Conservation (phyloP, 2,797 vertebrate genomes). For the Channallabes apus region DNA sequence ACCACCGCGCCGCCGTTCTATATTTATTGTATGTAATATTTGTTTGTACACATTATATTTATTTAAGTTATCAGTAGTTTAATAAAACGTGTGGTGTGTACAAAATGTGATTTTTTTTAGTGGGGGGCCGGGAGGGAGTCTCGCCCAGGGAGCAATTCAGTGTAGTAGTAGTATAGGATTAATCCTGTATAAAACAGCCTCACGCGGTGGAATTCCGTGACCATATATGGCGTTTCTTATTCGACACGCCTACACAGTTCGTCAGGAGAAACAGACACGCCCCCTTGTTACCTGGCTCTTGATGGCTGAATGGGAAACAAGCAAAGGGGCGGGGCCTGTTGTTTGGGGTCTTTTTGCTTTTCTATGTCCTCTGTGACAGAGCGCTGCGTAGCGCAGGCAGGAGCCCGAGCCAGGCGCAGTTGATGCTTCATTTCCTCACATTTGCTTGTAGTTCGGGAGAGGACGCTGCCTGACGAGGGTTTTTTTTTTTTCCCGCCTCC, state of each 20-base stretch:
- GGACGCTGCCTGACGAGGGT: neutral
- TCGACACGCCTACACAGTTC: slow-evolving; percentile 11
- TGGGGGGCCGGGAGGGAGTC: too few relatives aligned
- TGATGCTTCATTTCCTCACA: neutral
- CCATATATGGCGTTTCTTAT: slow-evolving; percentile 3
- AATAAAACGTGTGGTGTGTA: too few relatives aligned
- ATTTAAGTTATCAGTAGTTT: too few relatives aligned
- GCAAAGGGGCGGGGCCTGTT: slow-evolving; percentile 15
- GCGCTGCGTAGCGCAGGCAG: neutral
- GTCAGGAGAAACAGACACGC: neutral
- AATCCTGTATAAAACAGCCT: neutral
- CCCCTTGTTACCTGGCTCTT: slow-evolving; percentile 14
- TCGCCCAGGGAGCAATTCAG: too few relatives aligned
- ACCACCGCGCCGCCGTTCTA: too few relatives aligned
- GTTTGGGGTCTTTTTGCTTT: neutral
- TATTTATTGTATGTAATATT: too few relatives aligned
- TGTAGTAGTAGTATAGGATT: too few relatives aligned
- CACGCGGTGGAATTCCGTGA: neutral
- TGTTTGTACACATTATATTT: too few relatives aligned
- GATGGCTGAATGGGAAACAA: slow-evolving; percentile 11
- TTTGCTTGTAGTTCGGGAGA: neutral
- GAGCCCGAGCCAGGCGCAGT: neutral
- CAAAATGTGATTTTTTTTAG: too few relatives aligned
- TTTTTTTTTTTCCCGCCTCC: neutral
- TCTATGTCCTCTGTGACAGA: neutral